Base-by-base conservation (phyloP, 2,797 vertebrate genomes). In the Vireo griseus region DNA sequence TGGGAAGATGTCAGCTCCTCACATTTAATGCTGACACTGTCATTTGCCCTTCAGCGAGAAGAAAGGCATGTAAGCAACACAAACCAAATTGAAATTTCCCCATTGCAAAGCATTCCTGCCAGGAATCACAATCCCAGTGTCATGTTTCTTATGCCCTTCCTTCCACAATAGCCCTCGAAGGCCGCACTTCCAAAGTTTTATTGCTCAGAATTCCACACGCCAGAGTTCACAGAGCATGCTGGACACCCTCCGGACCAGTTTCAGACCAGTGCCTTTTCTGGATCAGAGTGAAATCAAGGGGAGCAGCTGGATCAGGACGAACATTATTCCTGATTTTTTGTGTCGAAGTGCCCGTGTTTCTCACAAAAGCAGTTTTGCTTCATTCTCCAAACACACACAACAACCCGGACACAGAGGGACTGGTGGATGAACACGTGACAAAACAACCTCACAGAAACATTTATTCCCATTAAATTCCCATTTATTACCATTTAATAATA, bases 11-110 rank as follows among this genome's bases (percentile, higher is more conserved):
- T 69, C 90, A 82, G 19, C 55, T 40, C 28, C 68, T 59, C 77
- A 33, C 87, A 42, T 47, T 68, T 50, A 81, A 81, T 14, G 74
- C 68, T 66, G 61, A 45, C 77, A 79, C 62, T 54, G 84, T 59
- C 90, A 51, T 82, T 85, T 73, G 93, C 87, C 86, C 91, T 92
- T 71, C 91, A 78, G 94, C 90, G 11, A 91, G 63, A 73, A 94
- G 92, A 82, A 82, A 94, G 77, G 90, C 94, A 85, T 58, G 85
- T 40, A 73, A 76, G 71, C 91, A 94, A 69, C 81, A 67, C 67
- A 39, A 82, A 65, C 91, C 52, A 72, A 73, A 50, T 59, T 7
- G 29, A 82, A 54, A 65, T 82, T 84, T 92, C 93, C 82, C 94
- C 66, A 69, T 2, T 82, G 90, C 92, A 31, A 79, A 82, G 94